phyloP scores from a whole-genome alignment of 2,797 vertebrate species.

The Tamandua tetradactyla region DNA sequence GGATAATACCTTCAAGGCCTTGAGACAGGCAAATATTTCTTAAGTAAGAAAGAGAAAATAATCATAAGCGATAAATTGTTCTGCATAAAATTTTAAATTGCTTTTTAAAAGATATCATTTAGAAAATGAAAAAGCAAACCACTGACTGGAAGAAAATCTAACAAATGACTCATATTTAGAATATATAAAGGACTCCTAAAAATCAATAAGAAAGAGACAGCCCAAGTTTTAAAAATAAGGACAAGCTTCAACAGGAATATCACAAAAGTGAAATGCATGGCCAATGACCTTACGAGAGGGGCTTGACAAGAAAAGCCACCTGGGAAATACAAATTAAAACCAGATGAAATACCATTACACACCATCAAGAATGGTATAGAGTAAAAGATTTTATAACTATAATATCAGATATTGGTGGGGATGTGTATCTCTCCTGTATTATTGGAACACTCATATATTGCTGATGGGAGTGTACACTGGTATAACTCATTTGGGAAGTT shows the following conservation, averaged over 20 bases:
- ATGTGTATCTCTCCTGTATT: background rate
- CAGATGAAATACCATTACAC: background rate
- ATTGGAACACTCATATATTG: background rate
- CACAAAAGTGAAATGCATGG: background rate
- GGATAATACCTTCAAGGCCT: too few relatives aligned
- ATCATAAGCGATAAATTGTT: background rate
- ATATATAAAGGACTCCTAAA: too few relatives aligned
- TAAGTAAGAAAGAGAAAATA: conserved; percentile 34
- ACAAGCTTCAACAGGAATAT: background rate
- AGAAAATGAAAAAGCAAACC: conserved; percentile 1
- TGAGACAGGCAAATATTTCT: conserved; percentile 12
- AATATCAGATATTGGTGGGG: background rate
- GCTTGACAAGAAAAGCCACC: background rate
- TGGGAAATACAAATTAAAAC: too few relatives aligned
- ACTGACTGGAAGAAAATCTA: background rate
- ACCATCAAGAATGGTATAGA: background rate
- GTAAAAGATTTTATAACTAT: background rate
- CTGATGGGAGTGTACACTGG: background rate
- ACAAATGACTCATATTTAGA: conserved; percentile 33
- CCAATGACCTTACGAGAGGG: background rate
- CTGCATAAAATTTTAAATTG: background rate
- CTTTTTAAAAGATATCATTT: conserved; percentile 8
- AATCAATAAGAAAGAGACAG: conserved; percentile 22
- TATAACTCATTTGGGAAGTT: background rate
- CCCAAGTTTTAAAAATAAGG: background rate